Percentiles rank a stretch among this genome's conserved stretches.
Evolutionary conservation across 1,140 invertebrate genomes (phyloP).

Genomic region (Trichonephila clavata): DNA sequence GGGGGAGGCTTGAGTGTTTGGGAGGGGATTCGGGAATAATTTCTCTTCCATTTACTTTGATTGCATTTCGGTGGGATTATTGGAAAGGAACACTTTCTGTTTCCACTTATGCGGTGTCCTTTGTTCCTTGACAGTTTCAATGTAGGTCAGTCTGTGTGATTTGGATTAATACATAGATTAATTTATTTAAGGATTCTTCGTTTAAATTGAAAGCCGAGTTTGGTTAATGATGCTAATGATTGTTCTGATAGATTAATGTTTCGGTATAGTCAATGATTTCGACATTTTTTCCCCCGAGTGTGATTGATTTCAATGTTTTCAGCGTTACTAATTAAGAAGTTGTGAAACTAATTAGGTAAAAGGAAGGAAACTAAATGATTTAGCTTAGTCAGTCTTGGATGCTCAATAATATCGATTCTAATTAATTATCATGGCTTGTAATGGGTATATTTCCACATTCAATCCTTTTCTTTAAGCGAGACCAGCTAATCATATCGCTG

Average conservation of each 20-base stretch:
- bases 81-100: conserved; percentile 1
- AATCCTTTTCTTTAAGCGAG: no score
- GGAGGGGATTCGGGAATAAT: conserved; percentile 42
- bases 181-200: conserved; percentile 10
- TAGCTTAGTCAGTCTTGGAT: no score
- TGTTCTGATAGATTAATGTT: neutral
- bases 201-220: neutral
- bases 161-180: conserved; percentile 12
- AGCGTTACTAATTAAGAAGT: no score
- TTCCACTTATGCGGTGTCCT: neutral
- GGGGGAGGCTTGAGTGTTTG: neutral
- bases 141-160: neutral
- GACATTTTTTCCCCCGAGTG: neutral
- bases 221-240: neutral
- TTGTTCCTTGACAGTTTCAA: conserved; percentile 7
- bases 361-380: no score
- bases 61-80: conserved; percentile 34
- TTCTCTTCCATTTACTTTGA: conserved; percentile 62
- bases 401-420: no score
- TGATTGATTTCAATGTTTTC: neutral
- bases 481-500: no score
- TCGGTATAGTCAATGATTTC: neutral
- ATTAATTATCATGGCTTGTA: no score
- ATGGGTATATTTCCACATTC: no score
- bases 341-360: no score